Conservation (phyloP, 2,888 invertebrate species). For the Dicranocentrus wangi region DNA sequence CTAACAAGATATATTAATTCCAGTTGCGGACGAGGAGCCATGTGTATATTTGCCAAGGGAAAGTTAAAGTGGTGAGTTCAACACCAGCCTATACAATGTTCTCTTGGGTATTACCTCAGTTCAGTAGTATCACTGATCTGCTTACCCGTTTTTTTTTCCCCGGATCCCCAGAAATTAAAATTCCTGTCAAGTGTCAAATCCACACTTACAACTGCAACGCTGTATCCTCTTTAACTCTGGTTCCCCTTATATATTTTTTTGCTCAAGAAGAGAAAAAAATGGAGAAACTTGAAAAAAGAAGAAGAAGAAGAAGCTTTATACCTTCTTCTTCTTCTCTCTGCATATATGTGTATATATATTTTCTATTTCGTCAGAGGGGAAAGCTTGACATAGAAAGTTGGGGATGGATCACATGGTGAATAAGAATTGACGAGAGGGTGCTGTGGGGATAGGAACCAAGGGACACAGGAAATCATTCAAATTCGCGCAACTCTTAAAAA, state of each 20-base stretch:
- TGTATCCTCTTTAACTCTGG: neutral
- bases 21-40: too few species aligned
- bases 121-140: slow-evolving; percentile 19
- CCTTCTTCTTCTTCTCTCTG: too few species aligned
- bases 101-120: neutral
- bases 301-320: too few species aligned
- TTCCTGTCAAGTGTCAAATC: slow-evolving; percentile 52
- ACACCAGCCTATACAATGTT: neutral
- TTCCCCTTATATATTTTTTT: neutral
- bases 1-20: too few species aligned
- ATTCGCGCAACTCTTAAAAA: slow-evolving; percentile 51
- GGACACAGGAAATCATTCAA: slow-evolving; percentile 42
- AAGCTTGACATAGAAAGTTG: slow-evolving; percentile 1
- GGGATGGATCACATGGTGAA: slow-evolving; percentile 18
- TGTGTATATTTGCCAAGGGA: too few species aligned
- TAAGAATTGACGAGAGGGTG: slow-evolving; percentile 19
- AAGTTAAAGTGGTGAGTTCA: neutral
- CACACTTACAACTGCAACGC: slow-evolving; percentile 20
- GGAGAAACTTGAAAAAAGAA: too few species aligned
- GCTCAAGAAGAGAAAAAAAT: too few species aligned
- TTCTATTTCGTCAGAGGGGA: neutral
- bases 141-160: too few species aligned
- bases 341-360: too few species aligned
- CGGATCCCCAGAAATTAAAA: slow-evolving; percentile 42
- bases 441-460: neutral